Base-by-base conservation (phyloP, 2,888 invertebrate genomes). In the Proisotoma minuta region DNA sequence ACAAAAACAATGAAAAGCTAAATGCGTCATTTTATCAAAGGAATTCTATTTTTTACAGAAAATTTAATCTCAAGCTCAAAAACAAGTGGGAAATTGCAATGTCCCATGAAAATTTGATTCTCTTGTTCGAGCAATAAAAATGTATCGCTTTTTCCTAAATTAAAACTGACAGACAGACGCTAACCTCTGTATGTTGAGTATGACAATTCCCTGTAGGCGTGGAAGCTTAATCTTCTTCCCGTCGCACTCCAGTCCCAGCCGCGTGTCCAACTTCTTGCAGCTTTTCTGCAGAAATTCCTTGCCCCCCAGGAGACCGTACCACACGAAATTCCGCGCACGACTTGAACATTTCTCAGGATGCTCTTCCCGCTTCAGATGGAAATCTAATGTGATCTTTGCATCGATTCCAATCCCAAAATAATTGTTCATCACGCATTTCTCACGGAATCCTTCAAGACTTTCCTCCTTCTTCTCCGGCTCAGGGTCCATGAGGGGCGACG, bases 331-430 rank as follows among this genome's bases (percentile, higher is more conserved):
- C 76, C 93, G 89, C 0, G 95, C 94, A 53, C 96, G 83, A 0
- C 94, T 94, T 67, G 93, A 82, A 78, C 94, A 96, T 77, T 96
- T 96, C 76, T 97, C 95, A 0, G 97, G 96, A 79, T 96, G 94
- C 75, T 95, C 95, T 76, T 97, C 96, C 28, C 97, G 84, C 78
- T 96, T 97, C 76, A 94, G 91, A 78, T 97, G 96, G 77, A 98
- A 98, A 77, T 97, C 97, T 49, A 97, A 80, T 0, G 95, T 91
- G 59, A 98, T 96, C 79, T 98, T 97, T 0, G 97, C 97, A 80
- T 98, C 97, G 67, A 98, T 91, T 0, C 97, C 97, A 75, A 98
- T 97, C 0, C 97, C 97, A 77, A 97, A 97, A 77, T 98, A 98
- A 78, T 98, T 98, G 79, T 97, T 98, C 97, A 98, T 97, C 1